These are phyloP conservation scores for Semaprochilodus insignis DNA, from an alignment of 2,797 vertebrate genomes.

Conservation along the genomic window DNA sequence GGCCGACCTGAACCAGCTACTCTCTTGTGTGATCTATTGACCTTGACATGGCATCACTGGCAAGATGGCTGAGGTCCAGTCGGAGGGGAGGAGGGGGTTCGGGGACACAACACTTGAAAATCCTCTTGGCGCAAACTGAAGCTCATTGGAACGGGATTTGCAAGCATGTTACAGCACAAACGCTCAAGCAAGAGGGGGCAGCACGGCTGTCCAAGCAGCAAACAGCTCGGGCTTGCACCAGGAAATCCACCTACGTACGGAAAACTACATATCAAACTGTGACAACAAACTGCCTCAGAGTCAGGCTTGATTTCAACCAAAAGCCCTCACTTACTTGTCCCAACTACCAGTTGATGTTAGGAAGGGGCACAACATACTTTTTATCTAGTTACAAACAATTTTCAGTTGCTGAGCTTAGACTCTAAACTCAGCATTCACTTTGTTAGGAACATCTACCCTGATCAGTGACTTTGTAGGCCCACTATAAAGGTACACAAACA, in stretches of 20 bases:
- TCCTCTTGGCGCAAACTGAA: neutral
- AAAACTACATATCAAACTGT: neutral
- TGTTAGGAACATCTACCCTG: neutral
- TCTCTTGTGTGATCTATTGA: slow-evolving; percentile 46
- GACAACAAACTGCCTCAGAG: neutral
- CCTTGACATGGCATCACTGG: slow-evolving; percentile 70
- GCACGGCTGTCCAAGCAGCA: neutral
- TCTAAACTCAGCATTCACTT: neutral
- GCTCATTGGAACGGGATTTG: neutral
- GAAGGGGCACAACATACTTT: neutral
- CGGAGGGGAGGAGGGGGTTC: slow-evolving; percentile 36
- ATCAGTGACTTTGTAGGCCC: too few relatives aligned
- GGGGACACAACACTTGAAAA: slow-evolving; percentile 6
- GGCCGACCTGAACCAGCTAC: slow-evolving; percentile 47
- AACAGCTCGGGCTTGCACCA: neutral
- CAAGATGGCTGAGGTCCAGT: slow-evolving; percentile 65
- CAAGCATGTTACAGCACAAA: slow-evolving; percentile 12
- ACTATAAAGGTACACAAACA: neutral
- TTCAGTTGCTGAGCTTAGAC: neutral
- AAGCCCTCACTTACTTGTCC: neutral
- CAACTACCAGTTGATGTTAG: neutral
- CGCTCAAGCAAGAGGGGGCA: neutral
- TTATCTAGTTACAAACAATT: neutral
- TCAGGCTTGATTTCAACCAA: neutral
- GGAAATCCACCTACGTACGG: neutral